Base-by-base conservation (phyloP, 2,888 invertebrate genomes). In the Kryphioiulus occultus region DNA sequence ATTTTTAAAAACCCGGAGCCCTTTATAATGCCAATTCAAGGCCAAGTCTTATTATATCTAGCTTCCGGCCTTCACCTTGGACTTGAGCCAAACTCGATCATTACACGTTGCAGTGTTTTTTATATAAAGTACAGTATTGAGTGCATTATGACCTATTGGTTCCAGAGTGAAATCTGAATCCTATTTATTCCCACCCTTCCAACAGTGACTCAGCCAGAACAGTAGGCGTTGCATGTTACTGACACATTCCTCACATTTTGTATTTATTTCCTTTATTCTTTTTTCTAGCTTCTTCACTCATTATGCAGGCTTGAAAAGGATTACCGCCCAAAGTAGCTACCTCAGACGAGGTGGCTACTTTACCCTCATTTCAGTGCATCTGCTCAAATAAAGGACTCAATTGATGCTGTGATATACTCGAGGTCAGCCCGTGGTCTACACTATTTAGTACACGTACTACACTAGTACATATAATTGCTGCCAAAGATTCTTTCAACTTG, bases 291-390 rank as follows among this genome's bases (percentile, higher is more conserved):
- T 26, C 26, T 68, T 68, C 26, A 22, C 22, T 26, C 68, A 68
- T 68, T 68, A 68, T 68, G 68, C 68, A 68, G 68, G 22, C 26
- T 68, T 68, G 9, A 68, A 26, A 68, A 68, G 68, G 68, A 68
- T 26, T 26, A 7, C 68, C 22, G 26, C n/a, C 26, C 7, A 68
- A 68, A 68, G 68, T 12, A 10, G 68, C 68, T 39, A 9, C 68
- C 68, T 26, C 68, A 26, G 22, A 10, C n/a, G 68, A 26, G 68
- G 68, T 68, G 68, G 68, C 68, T 68, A n/a, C 68, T 68, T 68
- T 68, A 26, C 10, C 0, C 22, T 39, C 39, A 68, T 26, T 26
- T 26, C 26, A 68, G 22, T 0, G 1, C n/a, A 68, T 68, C 68
- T 22, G 68, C 22, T 12, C 59, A 68, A 26, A 4, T 10, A n/a